These are phyloP conservation scores for Spinibarbus caldwelli DNA, from an alignment of 2,797 vertebrate species.

Conservation along the genomic window DNA sequence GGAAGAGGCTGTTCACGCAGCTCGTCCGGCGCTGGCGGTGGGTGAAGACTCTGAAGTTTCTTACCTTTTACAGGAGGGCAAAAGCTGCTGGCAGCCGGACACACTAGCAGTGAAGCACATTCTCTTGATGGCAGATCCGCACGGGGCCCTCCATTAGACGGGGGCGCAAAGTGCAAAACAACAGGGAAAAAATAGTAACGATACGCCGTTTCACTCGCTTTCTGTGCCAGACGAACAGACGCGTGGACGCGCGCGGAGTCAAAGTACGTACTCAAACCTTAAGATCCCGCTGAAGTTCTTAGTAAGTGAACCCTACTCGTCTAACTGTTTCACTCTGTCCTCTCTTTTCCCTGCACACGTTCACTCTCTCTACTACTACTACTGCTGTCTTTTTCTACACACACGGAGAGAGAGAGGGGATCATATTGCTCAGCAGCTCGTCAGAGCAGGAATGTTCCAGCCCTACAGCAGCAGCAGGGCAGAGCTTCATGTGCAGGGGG, in stretches of 20 bases:
- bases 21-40: not conserved
- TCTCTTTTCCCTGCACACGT: conserved; percentile 49
- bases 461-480: conserved; percentile 67
- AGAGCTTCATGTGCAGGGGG: conserved; percentile 18
- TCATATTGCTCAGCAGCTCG: conserved; percentile 81
- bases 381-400: conserved; percentile 63
- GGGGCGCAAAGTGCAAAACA: conserved; percentile 70
- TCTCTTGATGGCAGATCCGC: conserved; percentile 77
- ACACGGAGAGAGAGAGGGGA: conserved; percentile 71
- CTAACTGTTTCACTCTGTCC: conserved; percentile 38
- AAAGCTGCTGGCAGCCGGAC: conserved; percentile 66
- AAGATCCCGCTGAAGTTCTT: conserved; percentile 53
- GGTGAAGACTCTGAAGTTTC: conserved; percentile 45
- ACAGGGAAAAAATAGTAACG: conserved; percentile 57
- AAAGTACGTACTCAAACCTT: conserved; percentile 41
- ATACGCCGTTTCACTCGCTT: conserved; percentile 19
- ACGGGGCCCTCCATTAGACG: conserved; percentile 83
- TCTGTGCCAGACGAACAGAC: conserved; percentile 6
- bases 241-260: conserved; percentile 36
- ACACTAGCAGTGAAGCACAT: conserved; percentile 74
- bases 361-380: conserved; percentile 54
- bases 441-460: conserved; percentile 81
- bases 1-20: not conserved
- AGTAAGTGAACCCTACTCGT: conserved; percentile 44
- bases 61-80: conserved; percentile 79